phyloP scores from a whole-genome alignment of 2,113 vertebrate species.

The Tamias sibiricus region DNA sequence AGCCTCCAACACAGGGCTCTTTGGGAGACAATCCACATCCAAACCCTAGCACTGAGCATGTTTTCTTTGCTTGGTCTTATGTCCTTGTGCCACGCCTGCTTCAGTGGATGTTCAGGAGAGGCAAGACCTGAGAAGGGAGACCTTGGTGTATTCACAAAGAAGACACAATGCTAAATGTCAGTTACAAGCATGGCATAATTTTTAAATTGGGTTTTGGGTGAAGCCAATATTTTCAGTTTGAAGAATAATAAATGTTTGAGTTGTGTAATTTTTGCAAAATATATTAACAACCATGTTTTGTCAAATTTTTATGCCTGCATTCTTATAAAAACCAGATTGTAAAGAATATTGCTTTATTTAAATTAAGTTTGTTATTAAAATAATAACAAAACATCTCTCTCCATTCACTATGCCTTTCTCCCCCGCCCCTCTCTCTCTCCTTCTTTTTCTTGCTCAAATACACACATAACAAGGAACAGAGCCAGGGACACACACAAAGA shows the following conservation, averaged over 20 bases:
- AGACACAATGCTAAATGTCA: background rate
- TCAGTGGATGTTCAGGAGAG: background rate
- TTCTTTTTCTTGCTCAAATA: background rate
- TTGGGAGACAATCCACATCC: background rate
- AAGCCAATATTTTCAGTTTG: background rate
- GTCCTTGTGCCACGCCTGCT: background rate
- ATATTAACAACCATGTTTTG: background rate
- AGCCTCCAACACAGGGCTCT: background rate
- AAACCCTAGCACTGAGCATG: accelerated
- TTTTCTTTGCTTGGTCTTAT: no score
- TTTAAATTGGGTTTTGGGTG: background rate
- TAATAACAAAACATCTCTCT: background rate
- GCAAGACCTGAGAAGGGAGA: background rate
- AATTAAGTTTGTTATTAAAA: background rate
- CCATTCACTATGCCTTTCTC: background rate
- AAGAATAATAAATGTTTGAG: background rate
- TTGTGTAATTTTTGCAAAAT: background rate
- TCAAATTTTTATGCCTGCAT: background rate
- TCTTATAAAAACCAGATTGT: background rate
- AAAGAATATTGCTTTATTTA: background rate
- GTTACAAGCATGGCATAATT: background rate
- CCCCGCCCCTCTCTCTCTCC: no score
- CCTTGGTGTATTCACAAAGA: background rate
- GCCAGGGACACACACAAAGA: background rate
- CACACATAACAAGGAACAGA: background rate